Evolutionary conservation across 1,140 invertebrate species (phyloP).

Genomic region (Procambarus clarkii): DNA sequence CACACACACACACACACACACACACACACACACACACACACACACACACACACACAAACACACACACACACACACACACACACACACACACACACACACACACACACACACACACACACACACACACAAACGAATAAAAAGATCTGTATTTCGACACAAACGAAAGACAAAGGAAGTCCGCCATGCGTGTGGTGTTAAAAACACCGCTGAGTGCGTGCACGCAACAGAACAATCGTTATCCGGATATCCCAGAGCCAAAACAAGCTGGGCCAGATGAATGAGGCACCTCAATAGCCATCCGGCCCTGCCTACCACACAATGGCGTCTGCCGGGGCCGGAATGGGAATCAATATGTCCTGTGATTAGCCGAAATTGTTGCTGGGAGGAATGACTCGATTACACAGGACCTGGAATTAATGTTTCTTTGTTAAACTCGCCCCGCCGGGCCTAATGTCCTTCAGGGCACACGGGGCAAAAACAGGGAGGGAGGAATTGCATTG

Average conservation of each 20-base stretch:
- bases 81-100: too few relatives aligned
- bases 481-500: not conserved
- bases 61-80: too few relatives aligned
- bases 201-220: not conserved
- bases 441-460: not conserved
- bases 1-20: too few relatives aligned
- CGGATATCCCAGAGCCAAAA: not conserved
- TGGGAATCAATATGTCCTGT: slow-evolving; percentile 6
- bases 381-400: not conserved
- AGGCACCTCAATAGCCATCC: not conserved
- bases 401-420: not conserved
- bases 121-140: not conserved
- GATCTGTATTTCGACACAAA: not conserved
- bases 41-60: too few relatives aligned
- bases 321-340: not conserved
- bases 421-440: not conserved
- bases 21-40: too few relatives aligned
- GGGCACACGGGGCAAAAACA: not conserved
- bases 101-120: too few relatives aligned
- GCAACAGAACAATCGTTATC: not conserved
- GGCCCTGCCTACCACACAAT: not conserved
- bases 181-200: not conserved
- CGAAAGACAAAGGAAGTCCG: not conserved
- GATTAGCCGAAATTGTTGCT: slow-evolving; percentile 3
- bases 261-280: not conserved